Evolutionary conservation across 2,797 vertebrate species (phyloP).

Genomic region (Phylloscopus collybita): DNA sequence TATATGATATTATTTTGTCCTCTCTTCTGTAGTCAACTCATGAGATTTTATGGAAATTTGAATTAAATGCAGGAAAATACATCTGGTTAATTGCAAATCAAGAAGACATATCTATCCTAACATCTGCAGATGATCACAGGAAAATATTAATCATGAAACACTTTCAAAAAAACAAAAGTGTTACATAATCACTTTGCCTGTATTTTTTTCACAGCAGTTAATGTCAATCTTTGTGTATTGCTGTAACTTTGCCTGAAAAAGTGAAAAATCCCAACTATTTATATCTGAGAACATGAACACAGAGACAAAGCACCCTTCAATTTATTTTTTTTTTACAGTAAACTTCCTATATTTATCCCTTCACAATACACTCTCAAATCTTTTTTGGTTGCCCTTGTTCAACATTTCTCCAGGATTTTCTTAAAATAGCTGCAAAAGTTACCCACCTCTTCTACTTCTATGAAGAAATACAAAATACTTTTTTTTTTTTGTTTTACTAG

Average conservation of each 20-base stretch:
- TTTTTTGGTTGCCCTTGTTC: not conserved
- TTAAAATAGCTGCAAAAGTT: not conserved
- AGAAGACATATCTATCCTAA: not conserved
- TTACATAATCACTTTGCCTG: not conserved
- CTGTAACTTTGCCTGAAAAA: not conserved
- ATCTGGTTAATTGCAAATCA: slow-evolving; percentile 4
- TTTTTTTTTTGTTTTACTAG: not conserved
- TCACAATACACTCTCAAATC: not conserved
- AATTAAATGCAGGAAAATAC: not conserved
- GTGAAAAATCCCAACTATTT: not conserved
- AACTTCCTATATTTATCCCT: not conserved
- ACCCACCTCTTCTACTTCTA: not conserved
- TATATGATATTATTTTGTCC: not conserved
- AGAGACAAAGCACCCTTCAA: not conserved
- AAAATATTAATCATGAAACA: not conserved
- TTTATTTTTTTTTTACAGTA: not conserved
- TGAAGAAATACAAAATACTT: not conserved
- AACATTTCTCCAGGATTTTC: not conserved
- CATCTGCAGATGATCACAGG: not conserved
- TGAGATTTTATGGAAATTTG: not conserved
- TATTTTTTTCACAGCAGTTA: not conserved
- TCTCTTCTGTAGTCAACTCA: not conserved
- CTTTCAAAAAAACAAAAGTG: not conserved
- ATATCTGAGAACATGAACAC: not conserved
- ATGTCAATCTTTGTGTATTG: not conserved